phyloP scores from a whole-genome alignment of 2,888 invertebrate genomes.

The Cabera pusaria region DNA sequence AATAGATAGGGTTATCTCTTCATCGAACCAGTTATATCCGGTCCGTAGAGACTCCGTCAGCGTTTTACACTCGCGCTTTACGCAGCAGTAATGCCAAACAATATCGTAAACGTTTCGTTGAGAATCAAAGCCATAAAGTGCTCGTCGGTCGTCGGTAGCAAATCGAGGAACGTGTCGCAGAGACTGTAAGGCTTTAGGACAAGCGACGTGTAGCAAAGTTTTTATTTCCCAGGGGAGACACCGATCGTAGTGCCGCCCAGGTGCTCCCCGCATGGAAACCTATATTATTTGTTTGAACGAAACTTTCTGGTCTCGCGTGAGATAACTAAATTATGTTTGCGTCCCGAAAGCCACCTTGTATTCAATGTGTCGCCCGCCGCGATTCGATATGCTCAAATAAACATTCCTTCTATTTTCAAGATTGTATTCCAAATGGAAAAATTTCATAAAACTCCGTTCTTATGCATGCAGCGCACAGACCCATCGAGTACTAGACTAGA shows the following conservation, averaged over 20 bases:
- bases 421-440: constrained; percentile 27
- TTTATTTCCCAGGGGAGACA: constrained; percentile 81
- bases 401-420: constrained; percentile 32
- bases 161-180: constrained; percentile 75
- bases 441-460: constrained; percentile 20
- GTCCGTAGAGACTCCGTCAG: constrained; percentile 23
- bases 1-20: constrained; percentile 30
- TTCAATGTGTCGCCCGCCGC: constrained; percentile 58
- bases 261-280: constrained; percentile 77
- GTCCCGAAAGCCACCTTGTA: constrained; percentile 63
- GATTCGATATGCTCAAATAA: constrained; percentile 46
- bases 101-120: constrained; percentile 77
- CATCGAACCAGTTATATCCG: constrained; percentile 8
- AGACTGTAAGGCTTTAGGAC: constrained; percentile 78
- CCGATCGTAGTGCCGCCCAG: constrained; percentile 80
- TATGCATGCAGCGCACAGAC: constrained; percentile 17
- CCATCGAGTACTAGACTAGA: constrained; percentile 8
- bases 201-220: constrained; percentile 82
- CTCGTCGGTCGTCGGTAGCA: constrained; percentile 68
- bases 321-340: constrained; percentile 80
- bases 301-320: constrained; percentile 80
- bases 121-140: constrained; percentile 78
- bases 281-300: constrained; percentile 82
- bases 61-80: constrained; percentile 54
- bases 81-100: constrained; percentile 68